Evolutionary conservation across 2,113 vertebrate species (phyloP), one percentile per base, ranked within the genome.

Genomic region (Silurus glanis): DNA sequence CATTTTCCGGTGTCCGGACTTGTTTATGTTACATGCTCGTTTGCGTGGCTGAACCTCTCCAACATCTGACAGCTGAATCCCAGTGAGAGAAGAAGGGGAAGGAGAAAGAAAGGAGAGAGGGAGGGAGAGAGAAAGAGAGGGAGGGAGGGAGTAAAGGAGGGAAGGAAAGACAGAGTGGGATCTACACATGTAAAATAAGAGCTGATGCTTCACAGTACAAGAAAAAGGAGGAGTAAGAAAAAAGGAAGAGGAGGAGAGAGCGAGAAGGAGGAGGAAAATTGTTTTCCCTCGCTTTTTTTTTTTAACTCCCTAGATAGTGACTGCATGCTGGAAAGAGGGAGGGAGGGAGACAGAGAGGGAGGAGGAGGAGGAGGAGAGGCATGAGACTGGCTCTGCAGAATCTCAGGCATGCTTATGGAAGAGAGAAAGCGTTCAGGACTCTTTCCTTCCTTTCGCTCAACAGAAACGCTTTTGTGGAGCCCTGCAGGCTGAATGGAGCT

Each of bases 381-480:
- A 90, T 92, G 91, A 93, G 89, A 89, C 89, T 87, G 87, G 89
- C 89, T 91, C 89, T 90, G 90, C 91, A 93, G 91, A 92, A 93
- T 94, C 91, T 92, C 91, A 92, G 90, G 90, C 91, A 88, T 85
- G 91, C 88, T 90, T 80, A 87, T 87, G 82, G 91, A 90, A 93
- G 92, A 92, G 90, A 93, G 93, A 92, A 92, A 91, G 87, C 89
- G 85, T 88, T 92, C 92, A 75, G 81, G 59, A 90, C 92, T 94
- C 90, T 90, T 92, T 93, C 93, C 92, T 94, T 90, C 79, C 37
- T 71, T 47, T 37, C 55, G 76, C 61, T 45, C 93, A 94, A 95
- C 94, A 95, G 93, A 90, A 91, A 93, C 92, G 94, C 93, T 93
- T 90, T 95, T 95, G 94, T 94, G 93, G 90, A 85, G 53, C 47